These are phyloP conservation scores for Geococcyx californianus DNA, from an alignment of 2,113 vertebrate genomes.

Conservation along the genomic window DNA sequence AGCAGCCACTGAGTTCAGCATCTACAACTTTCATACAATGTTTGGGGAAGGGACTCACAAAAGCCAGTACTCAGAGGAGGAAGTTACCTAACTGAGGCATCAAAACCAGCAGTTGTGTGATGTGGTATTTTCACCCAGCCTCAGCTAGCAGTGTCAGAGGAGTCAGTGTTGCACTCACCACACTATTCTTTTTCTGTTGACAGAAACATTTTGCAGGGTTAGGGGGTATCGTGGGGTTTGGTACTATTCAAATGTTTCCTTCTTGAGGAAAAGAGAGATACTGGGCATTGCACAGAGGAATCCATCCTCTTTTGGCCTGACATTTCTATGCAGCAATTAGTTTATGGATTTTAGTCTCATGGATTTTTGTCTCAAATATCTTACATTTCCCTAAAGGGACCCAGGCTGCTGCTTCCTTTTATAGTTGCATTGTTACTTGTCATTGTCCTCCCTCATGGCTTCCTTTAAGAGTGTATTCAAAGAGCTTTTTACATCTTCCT, in stretches of 20 bases:
- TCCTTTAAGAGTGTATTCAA: background rate
- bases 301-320: background rate
- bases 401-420: background rate
- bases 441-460: background rate
- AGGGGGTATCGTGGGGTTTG: background rate
- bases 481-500: background rate
- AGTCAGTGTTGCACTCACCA: background rate
- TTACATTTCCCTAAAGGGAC: background rate
- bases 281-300: background rate
- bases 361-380: background rate
- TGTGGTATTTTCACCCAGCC: background rate
- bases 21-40: accelerated
- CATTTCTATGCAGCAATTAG: background rate
- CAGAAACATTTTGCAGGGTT: background rate
- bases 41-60: background rate
- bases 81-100: background rate
- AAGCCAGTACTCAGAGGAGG: background rate
- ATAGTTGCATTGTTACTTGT: background rate
- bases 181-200: background rate
- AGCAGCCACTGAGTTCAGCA: accelerated
- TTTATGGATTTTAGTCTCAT: background rate
- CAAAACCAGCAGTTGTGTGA: background rate
- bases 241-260: background rate
- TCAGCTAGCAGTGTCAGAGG: background rate
- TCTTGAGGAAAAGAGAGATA: background rate